Conservation (phyloP, 2,797 vertebrate genomes). For the Tiaroga cobitis region DNA sequence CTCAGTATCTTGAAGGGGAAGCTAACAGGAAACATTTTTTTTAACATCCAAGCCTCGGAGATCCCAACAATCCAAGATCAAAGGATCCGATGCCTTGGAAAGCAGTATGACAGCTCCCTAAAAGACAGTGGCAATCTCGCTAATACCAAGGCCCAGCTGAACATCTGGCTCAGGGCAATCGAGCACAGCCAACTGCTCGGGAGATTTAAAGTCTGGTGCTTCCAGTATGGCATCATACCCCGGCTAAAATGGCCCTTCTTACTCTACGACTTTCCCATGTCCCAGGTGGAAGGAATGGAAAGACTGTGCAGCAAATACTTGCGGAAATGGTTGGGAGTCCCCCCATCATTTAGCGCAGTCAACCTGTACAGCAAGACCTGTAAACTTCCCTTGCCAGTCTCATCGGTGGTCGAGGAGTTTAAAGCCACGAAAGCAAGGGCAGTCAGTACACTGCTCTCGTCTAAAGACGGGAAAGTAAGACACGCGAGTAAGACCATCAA, state of each 20-base stretch:
- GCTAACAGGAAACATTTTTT: no score
- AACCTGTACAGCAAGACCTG: not conserved
- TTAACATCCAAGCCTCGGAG: no score
- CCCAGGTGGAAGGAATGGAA: constrained; percentile 24
- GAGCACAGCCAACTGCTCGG: not conserved
- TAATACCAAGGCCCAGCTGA: no score
- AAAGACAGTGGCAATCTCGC: no score
- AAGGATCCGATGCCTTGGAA: no score
- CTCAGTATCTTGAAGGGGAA: no score
- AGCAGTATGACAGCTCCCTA: no score
- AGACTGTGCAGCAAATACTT: constrained; percentile 13
- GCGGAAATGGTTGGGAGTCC: constrained; percentile 20
- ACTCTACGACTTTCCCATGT: not conserved
- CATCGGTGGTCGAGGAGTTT: not conserved
- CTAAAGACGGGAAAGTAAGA: not conserved
- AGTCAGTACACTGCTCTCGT: not conserved
- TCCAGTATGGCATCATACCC: constrained; percentile 21
- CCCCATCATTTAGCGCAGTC: not conserved
- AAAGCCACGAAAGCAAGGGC: not conserved
- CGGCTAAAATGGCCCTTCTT: not conserved
- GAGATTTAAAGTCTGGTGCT: not conserved
- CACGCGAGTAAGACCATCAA: not conserved
- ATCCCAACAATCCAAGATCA: no score
- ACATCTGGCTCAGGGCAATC: not conserved
- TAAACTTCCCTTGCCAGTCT: not conserved